Conservation (phyloP, 2,113 vertebrate species). For the Scolopax mira region DNA sequence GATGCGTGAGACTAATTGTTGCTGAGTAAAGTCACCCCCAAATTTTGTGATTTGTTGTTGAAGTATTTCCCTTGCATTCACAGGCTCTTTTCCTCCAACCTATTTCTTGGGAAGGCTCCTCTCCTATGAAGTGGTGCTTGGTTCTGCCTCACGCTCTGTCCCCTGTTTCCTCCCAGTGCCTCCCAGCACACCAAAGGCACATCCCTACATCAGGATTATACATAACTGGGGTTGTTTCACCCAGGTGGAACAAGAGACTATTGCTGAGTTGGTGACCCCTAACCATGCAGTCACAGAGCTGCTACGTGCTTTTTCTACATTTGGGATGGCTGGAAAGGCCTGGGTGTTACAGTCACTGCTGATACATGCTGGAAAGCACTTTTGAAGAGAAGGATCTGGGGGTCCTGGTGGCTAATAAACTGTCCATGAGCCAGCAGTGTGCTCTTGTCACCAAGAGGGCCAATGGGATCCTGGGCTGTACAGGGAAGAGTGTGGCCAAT, state of each 20-base stretch:
- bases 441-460: no score
- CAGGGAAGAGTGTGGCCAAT: no score
- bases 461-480: no score
- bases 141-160: not conserved
- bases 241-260: not conserved
- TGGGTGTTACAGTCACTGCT: not conserved
- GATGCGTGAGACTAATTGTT: not conserved
- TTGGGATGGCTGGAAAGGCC: not conserved
- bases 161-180: not conserved
- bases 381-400: no score
- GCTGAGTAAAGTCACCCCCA: not conserved
- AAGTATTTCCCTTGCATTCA: not conserved
- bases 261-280: not conserved
- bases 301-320: not conserved
- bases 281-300: not conserved
- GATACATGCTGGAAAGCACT: not conserved
- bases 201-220: not conserved
- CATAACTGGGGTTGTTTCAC: not conserved
- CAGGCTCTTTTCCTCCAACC: not conserved
- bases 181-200: not conserved
- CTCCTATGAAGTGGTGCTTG: not conserved
- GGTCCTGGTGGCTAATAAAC: no score
- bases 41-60: not conserved
- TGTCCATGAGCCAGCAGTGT: no score
- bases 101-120: not conserved